These are phyloP conservation scores for Caenorhabditis tropicalis DNA, from an alignment of 1,140 invertebrate species.

Conservation along the genomic window DNA sequence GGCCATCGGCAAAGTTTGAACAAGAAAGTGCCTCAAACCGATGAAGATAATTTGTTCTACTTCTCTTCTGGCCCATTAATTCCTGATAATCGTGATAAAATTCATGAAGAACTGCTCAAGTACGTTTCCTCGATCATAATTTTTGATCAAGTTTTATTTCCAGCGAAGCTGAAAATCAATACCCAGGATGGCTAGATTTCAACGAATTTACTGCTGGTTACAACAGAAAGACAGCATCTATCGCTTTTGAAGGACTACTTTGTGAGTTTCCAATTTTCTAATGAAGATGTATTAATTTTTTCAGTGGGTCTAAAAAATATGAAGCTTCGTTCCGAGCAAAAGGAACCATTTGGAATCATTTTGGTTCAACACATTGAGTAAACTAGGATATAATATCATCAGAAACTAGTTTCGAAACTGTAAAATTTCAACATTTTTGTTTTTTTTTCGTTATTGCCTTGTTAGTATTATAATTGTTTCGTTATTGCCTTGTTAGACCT, in stretches of 20 bases:
- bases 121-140: neutral
- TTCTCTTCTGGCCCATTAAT: neutral
- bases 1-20: too few relatives aligned
- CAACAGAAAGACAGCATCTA: neutral
- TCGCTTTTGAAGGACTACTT: neutral
- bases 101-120: neutral
- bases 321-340: neutral
- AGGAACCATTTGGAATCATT: neutral
- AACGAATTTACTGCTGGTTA: neutral
- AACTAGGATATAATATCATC: too few relatives aligned
- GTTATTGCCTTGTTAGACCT: too few relatives aligned
- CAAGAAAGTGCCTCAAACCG: too few relatives aligned
- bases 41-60: neutral
- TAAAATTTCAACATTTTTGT: too few relatives aligned
- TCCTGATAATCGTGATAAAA: neutral
- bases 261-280: neutral
- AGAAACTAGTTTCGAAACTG: too few relatives aligned
- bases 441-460: too few relatives aligned
- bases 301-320: neutral
- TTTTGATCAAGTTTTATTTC: neutral
- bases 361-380: neutral
- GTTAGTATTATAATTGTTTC: too few relatives aligned
- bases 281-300: neutral
- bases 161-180: neutral
- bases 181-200: neutral